These are phyloP conservation scores for Carassius auratus DNA, from an alignment of 2,113 vertebrate species.

Conservation along the genomic window DNA sequence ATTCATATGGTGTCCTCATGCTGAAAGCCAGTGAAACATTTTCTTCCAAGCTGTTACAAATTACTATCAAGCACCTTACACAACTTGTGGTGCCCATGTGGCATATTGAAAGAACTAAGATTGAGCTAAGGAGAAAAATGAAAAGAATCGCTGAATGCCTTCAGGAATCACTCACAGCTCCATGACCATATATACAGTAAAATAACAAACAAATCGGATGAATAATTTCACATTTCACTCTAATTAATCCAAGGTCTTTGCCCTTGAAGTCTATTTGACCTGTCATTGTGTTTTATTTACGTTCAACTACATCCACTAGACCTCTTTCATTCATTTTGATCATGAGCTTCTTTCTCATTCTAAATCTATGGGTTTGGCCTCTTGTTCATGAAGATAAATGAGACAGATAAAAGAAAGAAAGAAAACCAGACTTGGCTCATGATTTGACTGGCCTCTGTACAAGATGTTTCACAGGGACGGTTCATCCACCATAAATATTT, in stretches of 20 bases:
- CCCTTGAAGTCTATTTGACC: constrained; percentile 37
- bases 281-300: constrained; percentile 14
- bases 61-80: constrained; percentile 34
- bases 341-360: constrained; percentile 24
- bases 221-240: constrained; percentile 19
- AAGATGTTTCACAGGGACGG: neutral
- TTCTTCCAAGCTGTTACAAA: constrained; percentile 35
- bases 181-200: neutral
- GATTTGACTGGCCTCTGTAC: neutral
- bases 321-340: constrained; percentile 27
- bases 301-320: neutral
- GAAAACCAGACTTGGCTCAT: neutral
- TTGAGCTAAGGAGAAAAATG: neutral
- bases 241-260: constrained; percentile 17
- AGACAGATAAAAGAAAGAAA: neutral
- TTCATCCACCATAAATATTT: constrained; percentile 29
- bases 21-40: neutral
- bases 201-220: constrained; percentile 15
- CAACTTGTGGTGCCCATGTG: constrained; percentile 11
- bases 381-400: constrained; percentile 22
- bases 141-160: constrained; percentile 16
- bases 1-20: neutral
- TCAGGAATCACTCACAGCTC: neutral
- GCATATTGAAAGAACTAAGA: neutral
- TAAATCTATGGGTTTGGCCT: constrained; percentile 28